phyloP scores from a whole-genome alignment of 2,888 invertebrate genomes.

The Drosophila subsilvestris region DNA sequence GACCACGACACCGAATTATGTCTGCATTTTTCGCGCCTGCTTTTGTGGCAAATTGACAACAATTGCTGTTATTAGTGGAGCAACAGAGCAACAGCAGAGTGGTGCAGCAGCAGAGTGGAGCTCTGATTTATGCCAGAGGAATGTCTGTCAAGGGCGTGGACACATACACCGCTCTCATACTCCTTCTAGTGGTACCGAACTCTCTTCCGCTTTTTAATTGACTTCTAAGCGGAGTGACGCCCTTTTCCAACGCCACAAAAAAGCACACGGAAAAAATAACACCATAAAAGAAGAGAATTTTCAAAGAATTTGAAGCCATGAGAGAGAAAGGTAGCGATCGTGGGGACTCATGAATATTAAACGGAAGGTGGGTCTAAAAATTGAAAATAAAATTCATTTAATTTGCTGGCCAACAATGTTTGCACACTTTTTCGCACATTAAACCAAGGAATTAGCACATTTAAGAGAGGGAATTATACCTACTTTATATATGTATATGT shows the following conservation, averaged over 20 bases:
- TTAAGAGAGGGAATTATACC: conserved; percentile 24
- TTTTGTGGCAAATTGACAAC: conserved; percentile 79
- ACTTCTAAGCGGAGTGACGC: conserved; percentile 60
- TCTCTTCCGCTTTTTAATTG: conserved; percentile 73
- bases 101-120: conserved; percentile 30
- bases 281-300: background rate
- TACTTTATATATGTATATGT: conserved; percentile 1
- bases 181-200: conserved; percentile 11
- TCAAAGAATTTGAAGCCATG: background rate
- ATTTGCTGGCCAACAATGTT: conserved; percentile 50
- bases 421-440: conserved; percentile 66
- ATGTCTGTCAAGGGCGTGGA: conserved; percentile 78
- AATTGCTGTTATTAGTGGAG: conserved; percentile 73
- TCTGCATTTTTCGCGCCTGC: conserved; percentile 79
- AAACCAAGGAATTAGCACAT: conserved; percentile 61
- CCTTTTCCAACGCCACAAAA: conserved; percentile 33
- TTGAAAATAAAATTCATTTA: conserved; percentile 59
- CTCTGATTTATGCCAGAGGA: conserved; percentile 72
- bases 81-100: conserved; percentile 10
- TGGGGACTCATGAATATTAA: conserved; percentile 68
- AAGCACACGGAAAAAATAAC: conserved; percentile 8
- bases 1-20: conserved; percentile 46
- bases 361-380: conserved; percentile 40
- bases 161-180: conserved; percentile 7
- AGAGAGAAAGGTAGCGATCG: too few relatives aligned